Percentiles rank a stretch among this genome's conserved stretches.
These are phyloP conservation scores for Mycogona germanica DNA, from an alignment of 2,888 invertebrate genomes.

Conservation along the genomic window DNA sequence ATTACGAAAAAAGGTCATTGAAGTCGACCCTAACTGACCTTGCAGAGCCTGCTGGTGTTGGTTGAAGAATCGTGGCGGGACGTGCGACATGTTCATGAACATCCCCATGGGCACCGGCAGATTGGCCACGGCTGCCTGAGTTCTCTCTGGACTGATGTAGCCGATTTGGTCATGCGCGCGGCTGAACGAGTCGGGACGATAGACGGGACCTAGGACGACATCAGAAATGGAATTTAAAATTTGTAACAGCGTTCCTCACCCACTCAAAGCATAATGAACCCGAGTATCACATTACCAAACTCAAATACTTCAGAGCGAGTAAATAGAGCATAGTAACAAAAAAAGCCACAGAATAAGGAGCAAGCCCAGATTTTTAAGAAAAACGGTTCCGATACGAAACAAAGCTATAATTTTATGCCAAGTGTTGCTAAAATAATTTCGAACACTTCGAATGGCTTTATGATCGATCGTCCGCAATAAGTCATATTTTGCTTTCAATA, in stretches of 20 bases:
- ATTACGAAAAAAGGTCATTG: too few species aligned
- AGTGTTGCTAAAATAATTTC: neutral
- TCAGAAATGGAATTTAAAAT: neutral
- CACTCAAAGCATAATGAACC: too few species aligned
- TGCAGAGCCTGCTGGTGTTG: conserved; percentile 49
- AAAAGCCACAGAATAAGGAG: too few species aligned
- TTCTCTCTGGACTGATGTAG: conserved; percentile 71
- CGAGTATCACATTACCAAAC: too few species aligned
- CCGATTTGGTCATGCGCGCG: conserved; percentile 76
- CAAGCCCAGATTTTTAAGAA: too few species aligned
- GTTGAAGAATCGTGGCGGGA: conserved; percentile 61
- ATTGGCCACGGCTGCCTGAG: conserved; percentile 46
- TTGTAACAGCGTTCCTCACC: too few species aligned
- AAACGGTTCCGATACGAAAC: neutral
- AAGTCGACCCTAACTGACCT: conserved; percentile 28
- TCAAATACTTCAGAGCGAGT: too few species aligned
- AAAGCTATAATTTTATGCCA: neutral
- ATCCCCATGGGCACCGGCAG: conserved; percentile 89
- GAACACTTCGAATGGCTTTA: neutral
- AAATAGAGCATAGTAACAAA: too few species aligned
- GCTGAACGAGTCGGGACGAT: conserved; percentile 44
- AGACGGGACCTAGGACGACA: conserved; percentile 9
- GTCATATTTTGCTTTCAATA: too few species aligned
- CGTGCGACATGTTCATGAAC: conserved; percentile 79
- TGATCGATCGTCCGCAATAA: neutral